Percentiles rank a stretch among this genome's conserved stretches.
These are phyloP conservation scores for Acanthosepion lycidas DNA, from an alignment of 2,888 invertebrate genomes.

Conservation along the genomic window DNA sequence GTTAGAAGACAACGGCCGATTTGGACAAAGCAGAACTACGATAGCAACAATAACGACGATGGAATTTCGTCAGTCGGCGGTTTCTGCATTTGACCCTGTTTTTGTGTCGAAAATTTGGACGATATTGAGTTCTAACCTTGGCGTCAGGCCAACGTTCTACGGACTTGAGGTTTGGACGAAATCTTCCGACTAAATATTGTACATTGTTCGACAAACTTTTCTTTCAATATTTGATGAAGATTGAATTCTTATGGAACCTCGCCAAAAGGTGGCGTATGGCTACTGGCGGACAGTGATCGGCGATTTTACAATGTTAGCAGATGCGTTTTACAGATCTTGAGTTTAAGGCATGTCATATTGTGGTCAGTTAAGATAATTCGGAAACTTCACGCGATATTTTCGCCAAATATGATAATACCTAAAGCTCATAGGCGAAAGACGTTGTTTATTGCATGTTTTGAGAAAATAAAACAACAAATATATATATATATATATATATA, in stretches of 20 bases:
- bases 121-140: conserved; percentile 22
- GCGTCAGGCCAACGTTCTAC: not conserved
- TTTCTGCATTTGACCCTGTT: not conserved
- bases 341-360: not conserved
- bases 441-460: no score
- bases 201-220: conserved; percentile 33
- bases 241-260: not conserved
- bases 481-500: no score
- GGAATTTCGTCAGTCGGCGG: not conserved
- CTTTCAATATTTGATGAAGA: conserved; percentile 33
- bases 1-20: not conserved
- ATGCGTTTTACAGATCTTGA: not conserved
- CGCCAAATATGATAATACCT: not conserved
- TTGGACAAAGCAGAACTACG: not conserved
- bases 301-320: not conserved
- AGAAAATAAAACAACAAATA: no score
- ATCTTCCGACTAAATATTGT: conserved; percentile 10
- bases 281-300: not conserved
- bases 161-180: not conserved
- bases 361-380: not conserved
- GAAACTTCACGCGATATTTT: not conserved
- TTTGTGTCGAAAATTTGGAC: conserved; percentile 21
- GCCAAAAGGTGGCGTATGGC: not conserved
- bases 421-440: no score
- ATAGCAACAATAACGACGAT: not conserved